phyloP scores from a whole-genome alignment of 2,797 vertebrate species.

The Lepus townsendii region DNA sequence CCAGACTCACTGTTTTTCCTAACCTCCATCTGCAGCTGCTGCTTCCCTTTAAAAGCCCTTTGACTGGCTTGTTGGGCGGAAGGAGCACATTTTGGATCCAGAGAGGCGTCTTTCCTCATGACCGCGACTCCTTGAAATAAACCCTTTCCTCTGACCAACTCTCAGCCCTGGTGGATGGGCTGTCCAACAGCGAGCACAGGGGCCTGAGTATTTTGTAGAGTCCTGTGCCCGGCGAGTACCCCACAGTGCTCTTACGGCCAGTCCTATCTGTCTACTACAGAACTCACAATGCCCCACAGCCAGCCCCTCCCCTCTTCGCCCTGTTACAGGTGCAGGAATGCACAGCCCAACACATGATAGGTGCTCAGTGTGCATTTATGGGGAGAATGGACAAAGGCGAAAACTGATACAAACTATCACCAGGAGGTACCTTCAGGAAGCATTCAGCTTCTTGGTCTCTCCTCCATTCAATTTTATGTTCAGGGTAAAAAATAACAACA shows the following conservation, averaged over 20 bases:
- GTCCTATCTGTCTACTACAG: background rate
- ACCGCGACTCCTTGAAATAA: too few species aligned
- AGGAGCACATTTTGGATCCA: too few species aligned
- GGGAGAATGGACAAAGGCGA: background rate
- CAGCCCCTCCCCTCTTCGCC: accelerated
- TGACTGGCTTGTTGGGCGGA: too few species aligned
- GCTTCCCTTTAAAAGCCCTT: too few species aligned
- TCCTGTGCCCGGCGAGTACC: too few species aligned
- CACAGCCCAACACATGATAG: background rate
- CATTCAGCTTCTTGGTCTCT: background rate
- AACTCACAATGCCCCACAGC: background rate
- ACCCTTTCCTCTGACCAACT: too few species aligned
- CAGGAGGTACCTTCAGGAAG: background rate
- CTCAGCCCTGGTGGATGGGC: too few species aligned
- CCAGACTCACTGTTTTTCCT: too few species aligned
- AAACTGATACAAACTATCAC: background rate
- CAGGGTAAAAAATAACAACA: background rate
- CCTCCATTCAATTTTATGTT: background rate
- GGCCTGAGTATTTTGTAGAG: too few species aligned
- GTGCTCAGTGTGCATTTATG: background rate
- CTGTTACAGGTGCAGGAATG: background rate
- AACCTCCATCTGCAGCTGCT: too few species aligned
- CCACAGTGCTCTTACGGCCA: background rate
- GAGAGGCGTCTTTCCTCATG: too few species aligned
- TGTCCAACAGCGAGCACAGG: too few species aligned